Base-by-base conservation (phyloP, 2,797 vertebrate species). In the Capromys pilorides region DNA sequence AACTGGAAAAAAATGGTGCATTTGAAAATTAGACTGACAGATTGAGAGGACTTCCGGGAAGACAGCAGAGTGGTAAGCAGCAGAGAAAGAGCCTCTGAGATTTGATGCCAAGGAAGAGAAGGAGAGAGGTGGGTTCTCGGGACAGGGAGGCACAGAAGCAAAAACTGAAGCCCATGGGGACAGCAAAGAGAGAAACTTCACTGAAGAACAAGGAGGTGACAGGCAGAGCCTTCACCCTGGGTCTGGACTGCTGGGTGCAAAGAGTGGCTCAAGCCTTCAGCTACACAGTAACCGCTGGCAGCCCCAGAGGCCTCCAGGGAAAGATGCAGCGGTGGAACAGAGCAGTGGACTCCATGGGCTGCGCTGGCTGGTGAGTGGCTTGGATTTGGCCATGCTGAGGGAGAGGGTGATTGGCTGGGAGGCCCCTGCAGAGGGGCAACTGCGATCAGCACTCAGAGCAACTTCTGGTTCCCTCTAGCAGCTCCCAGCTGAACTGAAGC, bases 1-100 rank as follows among this genome's bases (percentile, higher is more conserved):
- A 81, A 41, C 5, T 77, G 41, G 39, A 88, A 95, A n/a, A 90
- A 95, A 73, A 69, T 49, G 16, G 12, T 64, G 26, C 80, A 28
- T 31, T 80, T 73, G 28, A 93, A 87, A 77, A 59, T 87, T 59
- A 80, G 33, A 80, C 59, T 87, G 49, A 91, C 61, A 71, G 69
- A n/a, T 19, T 67, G 14, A 67, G 66, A 67, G 66, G 66, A 67
- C 33, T 67, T n/a, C 66, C 14, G 33, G 33, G 33, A 67, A 67
- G 66, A 67, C 18, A 33, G 14, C 66, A 67, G 33, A 67, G 66
- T n/a, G 6, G 33, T n/a, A 67, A 18, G 6, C 33, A 67, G 66
- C 33, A n/a, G 33, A 67, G 66, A 67, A n/a, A n/a, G 14, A n/a
- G 66, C 31, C 66, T 67, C 66, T 67, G 33, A 16, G 66, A n/a